Percentiles rank a stretch among this genome's conserved stretches.
Conservation (phyloP, 2,797 vertebrate species). For the Syndactyla subalaris region DNA sequence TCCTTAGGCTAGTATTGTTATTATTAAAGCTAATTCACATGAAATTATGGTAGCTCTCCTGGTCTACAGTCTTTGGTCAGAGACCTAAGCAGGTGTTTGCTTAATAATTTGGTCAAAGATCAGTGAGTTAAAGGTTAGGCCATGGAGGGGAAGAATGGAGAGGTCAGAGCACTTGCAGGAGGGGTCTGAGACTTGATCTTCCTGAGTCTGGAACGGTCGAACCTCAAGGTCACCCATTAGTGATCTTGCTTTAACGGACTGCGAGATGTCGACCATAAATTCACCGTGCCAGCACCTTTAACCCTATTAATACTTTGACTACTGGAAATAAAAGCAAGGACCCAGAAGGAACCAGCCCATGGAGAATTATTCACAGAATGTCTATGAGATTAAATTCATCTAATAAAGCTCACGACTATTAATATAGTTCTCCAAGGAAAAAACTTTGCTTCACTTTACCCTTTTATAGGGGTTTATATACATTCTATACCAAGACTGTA, state of each 20-base stretch:
- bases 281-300: constrained; percentile 91
- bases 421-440: background rate
- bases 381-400: constrained; percentile 60
- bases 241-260: constrained; percentile 89
- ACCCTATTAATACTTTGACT: constrained; percentile 92
- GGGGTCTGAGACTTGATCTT: constrained; percentile 92
- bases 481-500: background rate
- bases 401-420: constrained; percentile 39
- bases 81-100: constrained; percentile 95
- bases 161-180: constrained; percentile 89
- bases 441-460: background rate
- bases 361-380: constrained; percentile 74
- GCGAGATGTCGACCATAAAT: constrained; percentile 91
- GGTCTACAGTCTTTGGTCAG: constrained; percentile 80
- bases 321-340: constrained; percentile 84
- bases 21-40: constrained; percentile 85
- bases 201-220: constrained; percentile 89
- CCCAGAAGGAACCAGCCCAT: constrained; percentile 70
- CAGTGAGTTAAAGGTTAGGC: constrained; percentile 97
- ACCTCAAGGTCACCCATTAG: constrained; percentile 99
- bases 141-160: constrained; percentile 83
- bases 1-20: constrained; percentile 76
- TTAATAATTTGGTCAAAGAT: constrained; percentile 99
- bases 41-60: constrained; percentile 86
- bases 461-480: background rate